phyloP scores from a whole-genome alignment of 2,113 vertebrate species.

The Bubo scandiacus region DNA sequence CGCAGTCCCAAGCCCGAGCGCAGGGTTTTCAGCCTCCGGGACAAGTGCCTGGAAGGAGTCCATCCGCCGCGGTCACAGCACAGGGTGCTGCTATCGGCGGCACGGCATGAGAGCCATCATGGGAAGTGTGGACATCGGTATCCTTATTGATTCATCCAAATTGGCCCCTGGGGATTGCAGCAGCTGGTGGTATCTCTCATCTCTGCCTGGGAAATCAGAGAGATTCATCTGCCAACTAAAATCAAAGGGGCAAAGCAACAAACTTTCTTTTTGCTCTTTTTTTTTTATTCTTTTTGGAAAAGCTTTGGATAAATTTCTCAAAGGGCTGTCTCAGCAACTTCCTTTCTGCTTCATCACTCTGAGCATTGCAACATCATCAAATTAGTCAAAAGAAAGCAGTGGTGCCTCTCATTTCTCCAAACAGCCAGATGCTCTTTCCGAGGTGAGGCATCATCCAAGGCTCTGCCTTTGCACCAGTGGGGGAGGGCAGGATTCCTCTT shows the following conservation, averaged over 20 bases:
- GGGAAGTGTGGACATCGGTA: accelerated
- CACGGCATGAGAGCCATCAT: accelerated
- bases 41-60: background rate
- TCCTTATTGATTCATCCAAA: background rate
- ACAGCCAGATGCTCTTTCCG: constrained; percentile 49
- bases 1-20: accelerated
- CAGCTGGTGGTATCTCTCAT: background rate
- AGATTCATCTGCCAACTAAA: background rate
- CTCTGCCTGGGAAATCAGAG: background rate
- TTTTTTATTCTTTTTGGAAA: background rate
- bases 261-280: background rate
- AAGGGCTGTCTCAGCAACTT: constrained; percentile 64
- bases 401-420: constrained; percentile 56
- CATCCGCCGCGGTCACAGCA: accelerated
- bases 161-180: background rate
- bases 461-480: background rate
- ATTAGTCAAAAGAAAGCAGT: constrained; percentile 66
- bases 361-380: constrained; percentile 63
- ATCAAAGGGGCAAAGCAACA: background rate
- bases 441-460: constrained; percentile 6
- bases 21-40: background rate
- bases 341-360: constrained; percentile 46
- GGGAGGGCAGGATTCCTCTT: constrained; percentile 36
- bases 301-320: constrained; percentile 57
- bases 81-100: accelerated